A percentile compares a stretch with the other conserved stretches of the same genome.
Conservation (phyloP, 2,113 vertebrate species). For the Aegithalos caudatus region DNA sequence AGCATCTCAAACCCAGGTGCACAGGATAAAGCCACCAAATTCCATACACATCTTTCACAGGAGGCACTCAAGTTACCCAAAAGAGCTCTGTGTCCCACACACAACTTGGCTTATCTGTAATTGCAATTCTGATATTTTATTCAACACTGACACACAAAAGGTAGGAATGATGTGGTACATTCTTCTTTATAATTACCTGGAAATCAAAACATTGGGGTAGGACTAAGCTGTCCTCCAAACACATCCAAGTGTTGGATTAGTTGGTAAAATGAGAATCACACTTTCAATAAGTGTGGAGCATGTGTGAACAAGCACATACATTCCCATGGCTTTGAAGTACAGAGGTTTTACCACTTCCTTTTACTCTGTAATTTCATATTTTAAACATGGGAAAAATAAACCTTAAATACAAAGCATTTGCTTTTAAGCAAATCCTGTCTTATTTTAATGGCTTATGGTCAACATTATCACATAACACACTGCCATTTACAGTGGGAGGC, state of each 20-base stretch:
- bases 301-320: constrained; percentile 66
- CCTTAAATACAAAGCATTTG: constrained; percentile 63
- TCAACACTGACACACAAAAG: neutral
- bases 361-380: constrained; percentile 73
- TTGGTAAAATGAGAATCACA: constrained; percentile 71
- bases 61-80: neutral
- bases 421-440: constrained; percentile 73
- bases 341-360: constrained; percentile 71
- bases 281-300: constrained; percentile 60
- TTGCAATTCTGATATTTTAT: neutral
- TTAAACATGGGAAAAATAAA: constrained; percentile 71
- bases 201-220: constrained; percentile 54
- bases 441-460: constrained; percentile 54
- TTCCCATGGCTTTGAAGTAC: constrained; percentile 63
- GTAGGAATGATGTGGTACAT: neutral
- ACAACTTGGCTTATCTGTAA: neutral
- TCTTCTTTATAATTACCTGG: constrained; percentile 51
- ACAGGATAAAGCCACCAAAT: neutral
- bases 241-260: constrained; percentile 71
- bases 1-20: neutral
- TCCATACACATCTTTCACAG: fast-evolving
- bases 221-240: constrained; percentile 65
- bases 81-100: neutral
- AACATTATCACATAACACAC: constrained; percentile 31
- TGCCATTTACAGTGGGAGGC: neutral